These are phyloP conservation scores for Rhinoptilus africanus DNA, from an alignment of 2,113 vertebrate genomes.

Conservation along the genomic window DNA sequence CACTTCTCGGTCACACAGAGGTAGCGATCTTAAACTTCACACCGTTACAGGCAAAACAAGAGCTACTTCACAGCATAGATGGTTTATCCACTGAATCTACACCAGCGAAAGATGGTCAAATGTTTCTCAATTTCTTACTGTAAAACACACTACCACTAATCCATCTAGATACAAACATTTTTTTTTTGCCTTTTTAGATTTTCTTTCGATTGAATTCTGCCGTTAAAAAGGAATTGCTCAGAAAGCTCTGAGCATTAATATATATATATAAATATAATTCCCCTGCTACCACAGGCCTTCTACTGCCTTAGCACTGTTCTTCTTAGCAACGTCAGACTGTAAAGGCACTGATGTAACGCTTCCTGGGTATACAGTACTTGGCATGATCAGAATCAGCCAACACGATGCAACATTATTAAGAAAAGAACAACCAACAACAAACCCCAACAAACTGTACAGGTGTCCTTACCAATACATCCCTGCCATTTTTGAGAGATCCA, in stretches of 20 bases:
- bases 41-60: not conserved
- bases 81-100: not conserved
- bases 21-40: not conserved
- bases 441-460: fast-evolving
- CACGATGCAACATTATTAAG: fast-evolving
- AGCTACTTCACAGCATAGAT: not conserved
- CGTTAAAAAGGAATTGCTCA: not conserved
- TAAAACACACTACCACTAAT: not conserved
- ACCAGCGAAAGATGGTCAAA: not conserved
- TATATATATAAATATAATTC: too few species aligned
- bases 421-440: not conserved
- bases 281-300: not conserved
- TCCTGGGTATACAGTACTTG: too few species aligned
- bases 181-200: not conserved
- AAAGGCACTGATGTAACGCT: not conserved
- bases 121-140: not conserved
- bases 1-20: not conserved
- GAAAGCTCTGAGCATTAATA: not conserved
- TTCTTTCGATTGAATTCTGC: not conserved
- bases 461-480: conserved; percentile 92
- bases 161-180: not conserved
- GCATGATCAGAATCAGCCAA: not conserved
- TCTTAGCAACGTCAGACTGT: not conserved
- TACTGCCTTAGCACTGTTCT: not conserved
- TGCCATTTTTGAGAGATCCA: conserved; percentile 98